phyloP scores from a whole-genome alignment of 1,140 invertebrate genomes.

The Thaumetopoea pityocampa region DNA sequence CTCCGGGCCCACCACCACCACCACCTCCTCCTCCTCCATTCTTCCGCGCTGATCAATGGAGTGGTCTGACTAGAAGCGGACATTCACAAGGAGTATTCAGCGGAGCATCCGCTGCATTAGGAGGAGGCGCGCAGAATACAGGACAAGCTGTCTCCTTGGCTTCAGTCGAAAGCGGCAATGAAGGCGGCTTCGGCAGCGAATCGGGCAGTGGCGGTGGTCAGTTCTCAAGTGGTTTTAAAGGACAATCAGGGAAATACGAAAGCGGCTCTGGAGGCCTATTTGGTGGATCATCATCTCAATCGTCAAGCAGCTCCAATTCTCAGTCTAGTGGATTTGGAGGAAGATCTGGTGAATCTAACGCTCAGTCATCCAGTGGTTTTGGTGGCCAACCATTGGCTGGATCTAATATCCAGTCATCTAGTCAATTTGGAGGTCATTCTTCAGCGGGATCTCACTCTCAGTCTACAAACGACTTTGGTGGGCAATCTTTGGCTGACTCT shows the following conservation, averaged over 20 bases:
- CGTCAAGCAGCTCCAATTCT: constrained; percentile 7
- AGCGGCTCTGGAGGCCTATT: constrained; percentile 1
- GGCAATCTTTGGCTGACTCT: constrained; percentile 7
- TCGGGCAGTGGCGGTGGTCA: constrained; percentile 2
- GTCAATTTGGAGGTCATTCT: no score
- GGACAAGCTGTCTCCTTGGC: constrained; percentile 52
- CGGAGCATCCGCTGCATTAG: constrained; percentile 48
- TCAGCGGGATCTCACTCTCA: no score
- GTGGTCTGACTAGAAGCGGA: constrained; percentile 31
- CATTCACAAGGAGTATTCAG: constrained; percentile 48
- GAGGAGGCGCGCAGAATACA: constrained; percentile 21
- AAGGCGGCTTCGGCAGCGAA: constrained; percentile 2
- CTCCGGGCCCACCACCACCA: constrained; percentile 28
- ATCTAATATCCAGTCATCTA: no score
- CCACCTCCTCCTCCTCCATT: constrained; percentile 31
- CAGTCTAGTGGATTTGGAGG: constrained; percentile 1
- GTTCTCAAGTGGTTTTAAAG: constrained; percentile 7
- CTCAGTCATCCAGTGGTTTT: constrained; percentile 6
- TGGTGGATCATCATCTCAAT: constrained; percentile 4
- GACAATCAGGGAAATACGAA: constrained; percentile 9
- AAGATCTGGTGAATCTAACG: neutral
- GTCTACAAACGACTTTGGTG: no score
- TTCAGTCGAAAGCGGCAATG: constrained; percentile 13
- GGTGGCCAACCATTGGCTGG: neutral
- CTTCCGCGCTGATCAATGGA: constrained; percentile 54